Evolutionary conservation across 2,888 invertebrate species (phyloP), one percentile per base, ranked within the genome.

Genomic region (Scaptomyza polygonia): DNA sequence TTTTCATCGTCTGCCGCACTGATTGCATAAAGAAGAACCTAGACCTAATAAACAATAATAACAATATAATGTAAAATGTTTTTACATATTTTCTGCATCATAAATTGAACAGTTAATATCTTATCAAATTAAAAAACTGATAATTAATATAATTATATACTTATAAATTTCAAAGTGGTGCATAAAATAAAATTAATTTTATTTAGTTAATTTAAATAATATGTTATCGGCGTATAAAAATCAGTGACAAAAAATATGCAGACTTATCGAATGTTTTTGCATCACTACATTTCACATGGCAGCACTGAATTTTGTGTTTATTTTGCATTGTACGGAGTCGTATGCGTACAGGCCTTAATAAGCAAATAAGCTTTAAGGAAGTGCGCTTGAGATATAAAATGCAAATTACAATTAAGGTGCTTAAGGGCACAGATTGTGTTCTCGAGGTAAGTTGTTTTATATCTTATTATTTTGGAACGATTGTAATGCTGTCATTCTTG

Each of bases 361-460:
- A 49, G 52, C 67, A 56, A 54, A 48, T 51, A 49, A 18, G 12
- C 42, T 72, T 42, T 52, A 58, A 43, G 18, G 43, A 51, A 25
- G 27, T 16, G 40, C 16, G 29, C n/a, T 43, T 9, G 36, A 18
- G 39, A 47, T 49, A 66, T 49, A 54, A 58, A 44, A 96, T 96
- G 96, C 94, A 95, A 92, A 92, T 96, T 71, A 93, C 92, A 80
- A 93, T 96, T 54, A 96, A 96, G 92, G 94, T 95, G 83, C 91
- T 96, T 40, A 94, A 95, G 91, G 96, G 96, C 39, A 94, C 94
- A 58, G 95, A 95, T 91, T 95, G 94, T 88, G 92, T 92, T 55
- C 91, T 95, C 65, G 94, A 95, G 82, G 95, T 95, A 90, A 88
- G 78, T 40, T 52, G 1, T 32, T 11, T 21, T 12, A 12, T 36